These are phyloP conservation scores for Bombus pyrosoma DNA, from an alignment of 1,140 invertebrate species.

Conservation along the genomic window DNA sequence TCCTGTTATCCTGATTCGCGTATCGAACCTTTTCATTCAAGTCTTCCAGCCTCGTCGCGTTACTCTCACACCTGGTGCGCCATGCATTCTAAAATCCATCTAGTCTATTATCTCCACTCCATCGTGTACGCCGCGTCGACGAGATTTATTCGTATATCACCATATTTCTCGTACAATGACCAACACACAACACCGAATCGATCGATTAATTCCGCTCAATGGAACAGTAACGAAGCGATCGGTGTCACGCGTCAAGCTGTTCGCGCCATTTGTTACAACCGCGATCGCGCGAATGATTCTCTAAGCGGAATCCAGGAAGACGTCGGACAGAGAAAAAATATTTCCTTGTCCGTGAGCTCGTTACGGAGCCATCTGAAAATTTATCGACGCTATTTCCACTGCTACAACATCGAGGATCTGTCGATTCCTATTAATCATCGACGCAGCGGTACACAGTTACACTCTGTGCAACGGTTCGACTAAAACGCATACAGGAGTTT, in stretches of 20 bases:
- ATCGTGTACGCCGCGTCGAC: neutral
- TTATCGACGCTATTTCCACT: constrained; percentile 54
- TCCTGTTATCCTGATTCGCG: neutral
- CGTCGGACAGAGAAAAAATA: constrained; percentile 13
- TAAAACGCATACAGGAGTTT: constrained; percentile 54
- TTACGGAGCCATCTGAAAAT: constrained; percentile 30
- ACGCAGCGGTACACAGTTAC: constrained; percentile 6
- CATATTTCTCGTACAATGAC: neutral
- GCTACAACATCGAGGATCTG: constrained; percentile 30
- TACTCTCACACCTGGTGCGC: neutral
- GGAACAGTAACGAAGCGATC: constrained; percentile 17
- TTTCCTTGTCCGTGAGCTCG: constrained; percentile 30
- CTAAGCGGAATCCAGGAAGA: neutral
- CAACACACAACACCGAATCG: neutral
- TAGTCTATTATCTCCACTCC: neutral
- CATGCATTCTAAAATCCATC: neutral
- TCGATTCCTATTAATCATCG: constrained; percentile 66
- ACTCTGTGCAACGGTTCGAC: constrained; percentile 13
- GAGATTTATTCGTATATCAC: neutral
- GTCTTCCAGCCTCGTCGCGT: neutral
- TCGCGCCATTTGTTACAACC: constrained; percentile 6
- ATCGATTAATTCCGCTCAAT: constrained; percentile 46
- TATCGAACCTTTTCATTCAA: neutral
- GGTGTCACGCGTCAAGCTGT: constrained; percentile 5
- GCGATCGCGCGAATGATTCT: neutral